A percentile compares a stretch with the other conserved stretches of the same genome.
Conservation (phyloP, 2,888 invertebrate species). For the Cotesia congregata region DNA sequence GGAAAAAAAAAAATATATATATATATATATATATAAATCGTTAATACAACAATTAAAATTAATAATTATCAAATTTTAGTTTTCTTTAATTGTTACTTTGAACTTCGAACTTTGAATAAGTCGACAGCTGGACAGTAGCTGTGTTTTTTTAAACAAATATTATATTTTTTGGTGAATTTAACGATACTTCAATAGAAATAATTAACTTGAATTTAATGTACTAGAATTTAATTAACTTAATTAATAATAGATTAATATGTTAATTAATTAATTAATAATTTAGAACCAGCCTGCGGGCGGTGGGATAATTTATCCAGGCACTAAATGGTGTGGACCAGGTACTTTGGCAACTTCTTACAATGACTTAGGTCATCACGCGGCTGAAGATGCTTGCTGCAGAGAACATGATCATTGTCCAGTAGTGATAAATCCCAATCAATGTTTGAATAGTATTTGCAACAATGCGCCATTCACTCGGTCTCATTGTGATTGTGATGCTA, state of each 20-base stretch:
- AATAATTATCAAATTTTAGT: too few relatives aligned
- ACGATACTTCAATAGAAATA: conserved; percentile 9
- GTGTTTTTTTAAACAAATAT: too few relatives aligned
- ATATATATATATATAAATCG: too few relatives aligned
- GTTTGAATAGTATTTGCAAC: conserved; percentile 79
- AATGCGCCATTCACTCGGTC: conserved; percentile 79
- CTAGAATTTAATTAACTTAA: not conserved
- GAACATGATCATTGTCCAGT: conserved; percentile 81
- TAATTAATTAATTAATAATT: conserved; percentile 3
- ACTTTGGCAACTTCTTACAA: conserved; percentile 75
- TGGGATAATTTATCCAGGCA: conserved; percentile 74
- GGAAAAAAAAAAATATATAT: too few relatives aligned
- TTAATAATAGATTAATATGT: not conserved
- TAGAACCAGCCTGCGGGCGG: conserved; percentile 59
- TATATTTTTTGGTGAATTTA: not conserved
- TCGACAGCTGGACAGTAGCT: too few relatives aligned
- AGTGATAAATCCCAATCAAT: conserved; percentile 75
- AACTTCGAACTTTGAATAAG: too few relatives aligned
- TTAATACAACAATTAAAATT: too few relatives aligned
- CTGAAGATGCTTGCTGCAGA: conserved; percentile 81
- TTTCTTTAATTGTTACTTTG: too few relatives aligned
- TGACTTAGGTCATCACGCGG: conserved; percentile 76
- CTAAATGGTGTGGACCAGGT: conserved; percentile 86
- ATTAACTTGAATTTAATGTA: not conserved
- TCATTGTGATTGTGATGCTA: conserved; percentile 82